Percentiles rank a stretch among this genome's conserved stretches.
phyloP scores from a whole-genome alignment of 2,113 vertebrate genomes.

The Typhlomys cinereus region DNA sequence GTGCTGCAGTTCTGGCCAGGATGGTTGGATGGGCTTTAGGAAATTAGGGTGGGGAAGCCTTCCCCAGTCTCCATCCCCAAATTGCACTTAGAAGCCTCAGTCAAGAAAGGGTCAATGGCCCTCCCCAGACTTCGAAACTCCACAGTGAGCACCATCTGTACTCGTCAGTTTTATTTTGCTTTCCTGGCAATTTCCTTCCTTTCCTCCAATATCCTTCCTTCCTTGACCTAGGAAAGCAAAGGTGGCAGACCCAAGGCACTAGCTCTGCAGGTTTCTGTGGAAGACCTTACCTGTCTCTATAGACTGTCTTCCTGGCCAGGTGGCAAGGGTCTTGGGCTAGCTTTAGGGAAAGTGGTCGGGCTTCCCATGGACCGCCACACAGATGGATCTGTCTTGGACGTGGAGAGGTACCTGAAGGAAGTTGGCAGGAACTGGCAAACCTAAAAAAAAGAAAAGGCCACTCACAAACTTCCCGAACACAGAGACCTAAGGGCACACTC shows the following conservation, averaged over 20 bases:
- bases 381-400: background rate
- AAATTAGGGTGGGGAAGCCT: background rate
- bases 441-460: background rate
- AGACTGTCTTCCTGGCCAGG: background rate
- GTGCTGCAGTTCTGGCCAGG: background rate
- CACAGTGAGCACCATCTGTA: conserved; percentile 49
- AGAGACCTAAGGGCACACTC: background rate
- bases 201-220: conserved; percentile 63
- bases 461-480: background rate
- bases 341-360: background rate
- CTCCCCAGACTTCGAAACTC: conserved; percentile 57
- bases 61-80: background rate
- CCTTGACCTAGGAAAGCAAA: background rate
- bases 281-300: background rate
- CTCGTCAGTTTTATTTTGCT: conserved; percentile 75
- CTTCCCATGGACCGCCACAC: background rate
- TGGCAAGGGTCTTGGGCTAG: background rate
- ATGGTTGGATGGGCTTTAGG: background rate
- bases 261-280: conserved; percentile 7
- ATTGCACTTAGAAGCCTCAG: background rate
- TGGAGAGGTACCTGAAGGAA: background rate
- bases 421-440: background rate
- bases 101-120: background rate
- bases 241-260: background rate
- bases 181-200: conserved; percentile 73